Percentiles rank a stretch among this genome's conserved stretches.
These are phyloP conservation scores for Drosophila serrata DNA, from an alignment of 1,140 invertebrate genomes.

Conservation along the genomic window DNA sequence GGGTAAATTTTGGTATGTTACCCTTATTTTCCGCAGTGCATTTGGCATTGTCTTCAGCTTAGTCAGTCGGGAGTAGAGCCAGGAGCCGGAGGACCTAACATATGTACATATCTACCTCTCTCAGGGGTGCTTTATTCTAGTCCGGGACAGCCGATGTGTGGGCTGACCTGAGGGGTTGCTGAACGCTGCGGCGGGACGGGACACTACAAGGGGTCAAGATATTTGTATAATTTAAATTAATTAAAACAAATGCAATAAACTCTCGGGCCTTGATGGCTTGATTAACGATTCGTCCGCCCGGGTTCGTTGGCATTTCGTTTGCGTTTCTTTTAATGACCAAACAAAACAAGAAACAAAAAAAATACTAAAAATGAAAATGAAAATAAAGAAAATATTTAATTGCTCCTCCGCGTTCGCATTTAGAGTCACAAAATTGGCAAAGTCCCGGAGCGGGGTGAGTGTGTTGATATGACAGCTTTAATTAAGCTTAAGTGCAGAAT, in stretches of 20 bases:
- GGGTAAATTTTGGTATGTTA: background rate
- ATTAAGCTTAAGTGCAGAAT: conserved; percentile 75
- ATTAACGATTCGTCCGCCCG: conserved; percentile 62
- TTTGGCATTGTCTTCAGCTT: conserved; percentile 10
- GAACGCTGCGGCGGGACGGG: conserved; percentile 4
- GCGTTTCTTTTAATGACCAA: conserved; percentile 71
- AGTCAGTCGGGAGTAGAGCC: conserved; percentile 19
- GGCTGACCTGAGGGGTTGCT: conserved; percentile 26
- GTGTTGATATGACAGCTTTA: conserved; percentile 48
- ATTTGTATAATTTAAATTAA: conserved; percentile 80
- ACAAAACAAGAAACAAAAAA: conserved; percentile 7
- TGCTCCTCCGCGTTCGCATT: conserved; percentile 44
- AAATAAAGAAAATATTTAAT: conserved; percentile 65
- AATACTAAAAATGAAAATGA: conserved; percentile 28
- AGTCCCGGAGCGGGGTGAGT: conserved; percentile 1
- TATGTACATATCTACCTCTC: conserved; percentile 33
- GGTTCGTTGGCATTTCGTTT: conserved; percentile 70
- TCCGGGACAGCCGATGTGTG: background rate
- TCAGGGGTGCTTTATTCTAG: conserved; percentile 38
- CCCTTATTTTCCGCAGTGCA: conserved; percentile 7
- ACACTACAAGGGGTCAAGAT: conserved; percentile 26
- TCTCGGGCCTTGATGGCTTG: conserved; percentile 68
- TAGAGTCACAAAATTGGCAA: conserved; percentile 46
- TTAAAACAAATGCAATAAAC: conserved; percentile 80
- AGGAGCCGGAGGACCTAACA: conserved; percentile 19